A percentile compares a stretch with the other conserved stretches of the same genome.
These are phyloP conservation scores for Tenthredo amoena DNA, from an alignment of 2,888 invertebrate genomes.

Conservation along the genomic window DNA sequence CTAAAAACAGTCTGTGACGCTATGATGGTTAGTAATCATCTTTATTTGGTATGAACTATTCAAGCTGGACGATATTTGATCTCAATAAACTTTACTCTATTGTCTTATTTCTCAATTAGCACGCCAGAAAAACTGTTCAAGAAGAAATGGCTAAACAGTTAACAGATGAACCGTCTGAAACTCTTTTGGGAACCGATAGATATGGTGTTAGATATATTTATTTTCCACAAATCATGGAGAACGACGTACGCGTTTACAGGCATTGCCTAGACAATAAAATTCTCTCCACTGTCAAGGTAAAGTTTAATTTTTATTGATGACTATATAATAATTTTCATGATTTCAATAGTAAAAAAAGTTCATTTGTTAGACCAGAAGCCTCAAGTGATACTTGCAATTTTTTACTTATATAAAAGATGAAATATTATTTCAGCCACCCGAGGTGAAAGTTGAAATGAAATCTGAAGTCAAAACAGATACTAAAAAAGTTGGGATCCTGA, in stretches of 20 bases:
- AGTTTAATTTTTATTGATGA: not conserved
- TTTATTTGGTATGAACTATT: not conserved
- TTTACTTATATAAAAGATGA: not conserved
- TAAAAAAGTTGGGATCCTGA: slow-evolving; percentile 15
- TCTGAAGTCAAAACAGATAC: slow-evolving; percentile 54
- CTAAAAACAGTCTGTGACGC: slow-evolving; percentile 81
- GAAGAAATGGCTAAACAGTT: slow-evolving; percentile 79
- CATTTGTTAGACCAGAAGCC: not conserved
- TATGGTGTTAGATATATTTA: slow-evolving; percentile 80
- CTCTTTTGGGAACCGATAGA: slow-evolving; percentile 79
- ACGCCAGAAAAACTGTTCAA: slow-evolving; percentile 79
- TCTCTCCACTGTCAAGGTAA: slow-evolving; percentile 69
- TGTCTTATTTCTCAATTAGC: slow-evolving; percentile 70
- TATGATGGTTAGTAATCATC: slow-evolving; percentile 66
- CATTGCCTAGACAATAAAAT: slow-evolving; percentile 75
- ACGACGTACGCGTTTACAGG: slow-evolving; percentile 79
- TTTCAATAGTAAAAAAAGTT: not conserved
- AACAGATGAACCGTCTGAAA: slow-evolving; percentile 77
- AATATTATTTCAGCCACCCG: slow-evolving; percentile 58
- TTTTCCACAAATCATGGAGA: slow-evolving; percentile 80
- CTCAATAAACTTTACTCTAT: not conserved
- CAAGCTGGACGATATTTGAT: slow-evolving; percentile 11
- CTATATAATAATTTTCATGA: not conserved
- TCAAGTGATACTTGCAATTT: not conserved
- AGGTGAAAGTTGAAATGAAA: slow-evolving; percentile 58